These are phyloP conservation scores for Girardinichthys multiradiatus DNA, from an alignment of 2,113 vertebrate species.

Conservation along the genomic window DNA sequence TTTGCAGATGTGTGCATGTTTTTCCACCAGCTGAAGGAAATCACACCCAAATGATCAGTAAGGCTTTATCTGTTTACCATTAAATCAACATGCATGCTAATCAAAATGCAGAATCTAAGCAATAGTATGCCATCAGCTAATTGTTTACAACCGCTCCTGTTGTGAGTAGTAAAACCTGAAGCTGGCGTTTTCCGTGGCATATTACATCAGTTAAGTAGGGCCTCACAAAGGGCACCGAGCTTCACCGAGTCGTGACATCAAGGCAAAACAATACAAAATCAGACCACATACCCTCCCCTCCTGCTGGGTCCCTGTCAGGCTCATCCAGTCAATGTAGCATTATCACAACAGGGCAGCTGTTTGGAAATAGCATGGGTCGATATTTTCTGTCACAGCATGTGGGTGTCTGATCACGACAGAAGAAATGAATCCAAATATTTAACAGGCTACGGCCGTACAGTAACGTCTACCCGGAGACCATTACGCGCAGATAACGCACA, in stretches of 20 bases:
- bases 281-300: slow-evolving; percentile 5
- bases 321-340: not conserved
- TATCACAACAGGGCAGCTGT: not conserved
- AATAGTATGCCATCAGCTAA: slow-evolving; percentile 7
- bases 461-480: slow-evolving; percentile 40
- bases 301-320: slow-evolving; percentile 16
- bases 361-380: slow-evolving; percentile 6
- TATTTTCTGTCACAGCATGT: slow-evolving; percentile 19
- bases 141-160: slow-evolving; percentile 17
- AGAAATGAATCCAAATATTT: slow-evolving; percentile 1
- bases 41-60: slow-evolving; percentile 2
- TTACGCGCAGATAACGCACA: slow-evolving; percentile 43
- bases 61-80: slow-evolving; percentile 20
- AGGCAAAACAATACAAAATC: slow-evolving; percentile 28
- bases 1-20: not conserved
- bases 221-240: slow-evolving; percentile 62
- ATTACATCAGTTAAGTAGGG: slow-evolving; percentile 67
- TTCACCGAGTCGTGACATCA: slow-evolving; percentile 52
- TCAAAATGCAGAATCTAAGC: slow-evolving; percentile 12
- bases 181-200: slow-evolving; percentile 59
- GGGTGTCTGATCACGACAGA: slow-evolving; percentile 33
- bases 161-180: slow-evolving; percentile 43
- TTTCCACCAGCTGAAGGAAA: slow-evolving; percentile 11
- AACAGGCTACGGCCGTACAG: slow-evolving; percentile 37
- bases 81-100: slow-evolving; percentile 30